Base-by-base conservation (phyloP, 2,888 invertebrate species). In the Latheticus oryzae region DNA sequence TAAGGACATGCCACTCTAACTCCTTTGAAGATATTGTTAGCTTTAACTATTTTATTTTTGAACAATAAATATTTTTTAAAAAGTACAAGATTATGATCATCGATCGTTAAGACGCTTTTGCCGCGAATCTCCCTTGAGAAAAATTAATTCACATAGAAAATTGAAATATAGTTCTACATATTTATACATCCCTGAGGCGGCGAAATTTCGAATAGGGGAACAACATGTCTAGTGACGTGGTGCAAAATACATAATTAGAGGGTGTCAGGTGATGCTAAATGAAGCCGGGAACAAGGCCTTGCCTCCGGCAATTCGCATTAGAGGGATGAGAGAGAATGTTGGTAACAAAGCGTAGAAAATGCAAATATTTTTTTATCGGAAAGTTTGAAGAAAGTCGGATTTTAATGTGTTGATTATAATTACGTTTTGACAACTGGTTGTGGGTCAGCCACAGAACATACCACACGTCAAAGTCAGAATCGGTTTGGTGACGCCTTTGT, bases 161-260 rank as follows among this genome's bases (percentile, higher is more conserved):
- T 71, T 71, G 70, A 69, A 70, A 71, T 68, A 70, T 65, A 70
- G 69, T 70, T 64, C 63, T 68, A 70, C 69, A 69, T 71, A 71
- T 70, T 69, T 71, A 71, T 71, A 61, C 65, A 66, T 61, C 63
- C 68, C 66, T 28, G 15, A 58, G 65, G 66, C 62, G 12, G 17
- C 24, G 56, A 45, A 47, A 57, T 58, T 56, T 53, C 38, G 35
- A 19, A 16, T 54, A 32, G 64, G 66, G 61, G 67, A 67, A 68
- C 69, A 69, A 67, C 67, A 67, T 69, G 70, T 71, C 68, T 66
- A 65, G 61, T 68, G 70, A 71, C 66, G 73, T 66, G 68, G 68
- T 69, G 71, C 72, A 72, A 76, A 76, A 76, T 74, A 73, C 74
- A 73, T 76, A 76, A 76, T 76, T 75, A 75, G 75, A 74, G 75